Evolutionary conservation across 2,797 vertebrate species (phyloP), one percentile per base, ranked within the genome.

Genomic region (Danio albolineatus): DNA sequence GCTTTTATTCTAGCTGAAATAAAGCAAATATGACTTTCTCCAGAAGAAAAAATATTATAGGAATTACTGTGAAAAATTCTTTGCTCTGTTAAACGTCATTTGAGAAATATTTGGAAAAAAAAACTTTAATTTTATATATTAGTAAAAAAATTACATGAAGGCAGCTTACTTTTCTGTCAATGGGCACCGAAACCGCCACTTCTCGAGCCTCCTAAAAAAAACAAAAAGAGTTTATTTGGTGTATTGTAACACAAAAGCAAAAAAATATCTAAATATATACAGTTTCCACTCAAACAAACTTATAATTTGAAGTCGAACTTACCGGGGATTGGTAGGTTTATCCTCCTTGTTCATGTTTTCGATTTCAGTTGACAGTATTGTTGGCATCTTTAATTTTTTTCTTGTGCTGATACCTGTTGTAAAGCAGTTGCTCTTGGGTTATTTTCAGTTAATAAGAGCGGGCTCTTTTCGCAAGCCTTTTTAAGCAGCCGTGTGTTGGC

Each of bases 341-440:
- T 90, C 90, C 49, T 87, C 84, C 54, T 88, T 72, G n/a, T 91
- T 89, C 89, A 92, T 92, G 82, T 84, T 87, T 66, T 88, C 85
- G 36, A 86, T 85, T 64, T 91, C 84, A 56, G 46, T 84, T 39
- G 88, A 82, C 19, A 87, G 17, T 67, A 84, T 72, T 65, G 82
- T 88, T 48, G 90, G 90, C 92, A 94, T 93, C 60, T 53, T 85
- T 76, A 41, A 46, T 9, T 38, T 16, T 44, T 64, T 41, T 56
- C 73, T 64, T 66, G 17, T 28, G 28, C 53, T 51, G 53, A 17
- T 51, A 13, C 6, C 49, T 48, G 60, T 46, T 75, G 43, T 19
- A 19, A 12, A n/a, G 46, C 14, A 44, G 75, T 61, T 61, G 56
- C 19, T 56, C 76, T 43, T 13, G 36, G 57, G 60, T 56, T 82